These are phyloP conservation scores for Pelobates cultripes DNA, from an alignment of 2,797 vertebrate genomes.

Conservation along the genomic window DNA sequence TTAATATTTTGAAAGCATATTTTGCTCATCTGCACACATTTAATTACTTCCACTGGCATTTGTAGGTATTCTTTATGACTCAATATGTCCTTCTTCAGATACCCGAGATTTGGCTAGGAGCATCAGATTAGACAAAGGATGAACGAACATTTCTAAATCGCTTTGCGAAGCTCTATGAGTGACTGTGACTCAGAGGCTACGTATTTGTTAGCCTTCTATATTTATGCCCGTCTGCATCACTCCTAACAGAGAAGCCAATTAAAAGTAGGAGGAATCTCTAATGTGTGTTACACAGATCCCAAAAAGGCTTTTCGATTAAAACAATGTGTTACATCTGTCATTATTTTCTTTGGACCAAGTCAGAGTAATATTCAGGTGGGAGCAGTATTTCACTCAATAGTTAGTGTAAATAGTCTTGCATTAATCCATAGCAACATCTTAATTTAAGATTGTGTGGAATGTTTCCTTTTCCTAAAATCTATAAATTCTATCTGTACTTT, in stretches of 20 bases:
- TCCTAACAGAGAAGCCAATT: constrained; percentile 4
- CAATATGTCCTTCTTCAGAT: constrained; percentile 10
- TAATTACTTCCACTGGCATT: background rate
- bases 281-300: constrained; percentile 25
- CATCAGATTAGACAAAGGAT: constrained; percentile 7
- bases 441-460: too few relatives aligned
- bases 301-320: constrained; percentile 27
- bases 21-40: background rate
- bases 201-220: constrained; percentile 29
- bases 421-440: too few relatives aligned
- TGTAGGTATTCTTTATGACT: constrained; percentile 14
- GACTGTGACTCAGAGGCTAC: constrained; percentile 24
- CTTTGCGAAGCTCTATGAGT: constrained; percentile 11
- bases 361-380: background rate
- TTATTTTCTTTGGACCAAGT: constrained; percentile 23
- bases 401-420: too few relatives aligned
- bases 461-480: too few relatives aligned
- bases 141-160: constrained; percentile 14
- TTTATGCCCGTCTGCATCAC: constrained; percentile 30
- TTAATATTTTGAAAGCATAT: background rate
- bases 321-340: constrained; percentile 7
- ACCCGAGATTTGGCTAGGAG: background rate
- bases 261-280: constrained; percentile 36
- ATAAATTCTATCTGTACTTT: too few relatives aligned
- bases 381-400: too few relatives aligned